Evolutionary conservation across 2,888 invertebrate species (phyloP).

Genomic region (Lepidochrysops patricia): DNA sequence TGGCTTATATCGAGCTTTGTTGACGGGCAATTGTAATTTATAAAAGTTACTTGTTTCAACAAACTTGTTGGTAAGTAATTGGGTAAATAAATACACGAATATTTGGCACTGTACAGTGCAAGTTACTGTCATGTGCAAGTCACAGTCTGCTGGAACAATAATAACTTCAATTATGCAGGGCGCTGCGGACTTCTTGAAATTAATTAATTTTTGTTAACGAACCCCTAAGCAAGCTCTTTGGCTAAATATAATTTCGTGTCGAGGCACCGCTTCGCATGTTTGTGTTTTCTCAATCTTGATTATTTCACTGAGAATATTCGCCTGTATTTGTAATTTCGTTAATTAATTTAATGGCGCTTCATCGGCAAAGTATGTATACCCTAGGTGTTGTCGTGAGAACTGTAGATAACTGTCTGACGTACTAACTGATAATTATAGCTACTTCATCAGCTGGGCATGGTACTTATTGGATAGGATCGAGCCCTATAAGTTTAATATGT

Average conservation of each 20-base stretch:
- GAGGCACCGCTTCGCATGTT: background rate
- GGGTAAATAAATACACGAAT: background rate
- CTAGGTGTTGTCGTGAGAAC: too few relatives aligned
- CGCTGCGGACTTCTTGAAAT: background rate
- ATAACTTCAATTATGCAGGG: background rate
- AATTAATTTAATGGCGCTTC: too few relatives aligned
- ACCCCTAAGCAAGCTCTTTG: background rate
- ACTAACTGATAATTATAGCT: too few relatives aligned
- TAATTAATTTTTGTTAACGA: slow-evolving; percentile 9
- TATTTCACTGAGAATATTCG: too few relatives aligned
- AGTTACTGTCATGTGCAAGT: background rate
- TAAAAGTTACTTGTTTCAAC: background rate
- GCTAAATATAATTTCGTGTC: background rate
- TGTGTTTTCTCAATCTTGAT: background rate
- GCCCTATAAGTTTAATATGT: too few relatives aligned
- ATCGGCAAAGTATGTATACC: too few relatives aligned
- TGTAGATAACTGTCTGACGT: too few relatives aligned
- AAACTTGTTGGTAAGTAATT: background rate
- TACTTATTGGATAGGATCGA: too few relatives aligned
- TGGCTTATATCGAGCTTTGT: background rate
- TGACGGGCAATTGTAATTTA: background rate
- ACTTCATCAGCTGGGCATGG: too few relatives aligned
- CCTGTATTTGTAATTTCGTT: too few relatives aligned
- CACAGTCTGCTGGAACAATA: background rate
- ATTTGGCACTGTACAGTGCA: background rate